Evolutionary conservation across 2,888 invertebrate species (phyloP), one percentile per base, ranked within the genome.

Genomic region (Lottia scabra): DNA sequence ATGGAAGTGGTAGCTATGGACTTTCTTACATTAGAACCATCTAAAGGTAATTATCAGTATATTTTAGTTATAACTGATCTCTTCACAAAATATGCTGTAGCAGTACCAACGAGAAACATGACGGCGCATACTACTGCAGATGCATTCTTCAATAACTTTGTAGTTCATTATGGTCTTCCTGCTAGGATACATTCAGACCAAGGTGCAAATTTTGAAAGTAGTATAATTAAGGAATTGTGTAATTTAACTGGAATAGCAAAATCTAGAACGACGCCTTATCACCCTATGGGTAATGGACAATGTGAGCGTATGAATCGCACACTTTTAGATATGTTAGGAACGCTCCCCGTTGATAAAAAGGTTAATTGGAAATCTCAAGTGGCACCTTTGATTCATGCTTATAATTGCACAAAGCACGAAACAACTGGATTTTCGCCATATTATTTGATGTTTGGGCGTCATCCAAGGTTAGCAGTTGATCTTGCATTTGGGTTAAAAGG

Each of bases 21-120:
- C n/a, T n/a, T n/a, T n/a, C n/a, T n/a, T n/a, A n/a, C n/a, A n/a
- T n/a, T n/a, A n/a, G n/a, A n/a, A n/a, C n/a, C n/a, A n/a, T n/a
- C n/a, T n/a, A n/a, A n/a, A n/a, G n/a, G n/a, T n/a, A n/a, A n/a
- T n/a, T n/a, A 66, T 62, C 45, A 62, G 64, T 30, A 69, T 48
- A 45, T 74, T 5, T 46, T 73, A 27, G 67, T 68, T 30, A 69
- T 75, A 6, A 72, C 67, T 6, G 73, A 74, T 65, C 74, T 74
- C 66, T 75, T 67, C 15, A 73, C 68, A 1, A 63, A 67, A 45
- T 75, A 73, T 44, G 74, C 68, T 15, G 19, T 63, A n/a, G 74
- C 78, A 16, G 45, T 67, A 8, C 75, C 73, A 26, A 75, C 75
- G 0, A 71, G 43, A n/a, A 75, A 77, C 26, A 67, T 71, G 63